Evolutionary conservation across 1,140 invertebrate genomes (phyloP), one percentile per base, ranked within the genome.

Genomic region (Protaetia brevitarsis): DNA sequence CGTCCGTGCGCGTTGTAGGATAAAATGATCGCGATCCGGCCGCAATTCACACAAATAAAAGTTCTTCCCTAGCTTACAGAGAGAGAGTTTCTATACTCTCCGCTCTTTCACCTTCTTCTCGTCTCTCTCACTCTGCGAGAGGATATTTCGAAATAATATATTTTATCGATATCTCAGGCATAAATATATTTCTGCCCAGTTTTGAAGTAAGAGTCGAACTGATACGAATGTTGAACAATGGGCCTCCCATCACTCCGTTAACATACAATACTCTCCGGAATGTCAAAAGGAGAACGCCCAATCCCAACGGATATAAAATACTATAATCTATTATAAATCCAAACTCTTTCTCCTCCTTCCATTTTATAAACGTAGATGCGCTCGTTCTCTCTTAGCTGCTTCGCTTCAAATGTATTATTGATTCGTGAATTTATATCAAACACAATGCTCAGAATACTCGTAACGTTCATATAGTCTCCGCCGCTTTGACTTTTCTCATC

Each of bases 241-340:
- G n/a, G 64, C 74, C 74, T 76, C 73, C 74, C 74, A 76, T 74
- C 73, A 74, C 68, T 73, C 74, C 60, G 69, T 73, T 68, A 70
- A 74, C 73, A 76, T 76, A n/a, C n/a, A 76, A 76, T 74, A 74
- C 74, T 74, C 23, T 45, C 68, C 62, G 41, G 68, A 70, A 72
- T 71, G 74, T 76, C 74, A 76, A 76, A 76, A 74, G 69, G 68
- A 73, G 71, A 74, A 73, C 74, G 74, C 74, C 74, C 74, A 76
- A 76, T 76, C 74, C 73, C 74, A 69, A 66, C 73, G 68, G 67
- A 74, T 73, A 76, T 76, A 76, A 76, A 76, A 74, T 76, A 76
- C 73, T 76, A 76, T 72, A 73, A 72, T 73, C 73, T 74, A 74
- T 76, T 76, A 76, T 76, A 75, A 75, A 74, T 75, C 72, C 71